phyloP scores from a whole-genome alignment of 2,888 invertebrate species.

The Adelognathus sp. region DNA sequence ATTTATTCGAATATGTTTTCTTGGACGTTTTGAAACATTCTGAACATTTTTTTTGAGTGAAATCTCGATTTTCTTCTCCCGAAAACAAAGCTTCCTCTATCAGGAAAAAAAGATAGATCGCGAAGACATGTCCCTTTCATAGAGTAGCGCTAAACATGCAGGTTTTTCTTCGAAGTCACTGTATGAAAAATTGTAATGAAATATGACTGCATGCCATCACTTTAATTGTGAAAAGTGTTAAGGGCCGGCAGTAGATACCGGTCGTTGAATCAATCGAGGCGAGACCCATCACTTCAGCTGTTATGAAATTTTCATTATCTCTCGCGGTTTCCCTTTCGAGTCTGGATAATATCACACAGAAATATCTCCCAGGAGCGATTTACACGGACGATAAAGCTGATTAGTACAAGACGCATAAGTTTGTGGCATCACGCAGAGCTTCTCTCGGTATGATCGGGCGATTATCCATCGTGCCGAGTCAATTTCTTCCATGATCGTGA shows the following conservation, averaged over 20 bases:
- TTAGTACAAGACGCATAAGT: slow-evolving; percentile 36
- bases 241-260: background rate
- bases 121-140: no score
- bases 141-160: no score
- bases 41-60: no score
- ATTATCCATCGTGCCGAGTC: slow-evolving; percentile 5
- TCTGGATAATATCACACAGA: slow-evolving; percentile 24
- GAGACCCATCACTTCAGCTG: slow-evolving; percentile 45
- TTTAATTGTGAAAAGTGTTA: background rate
- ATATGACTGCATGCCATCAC: background rate
- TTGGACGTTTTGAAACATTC: no score
- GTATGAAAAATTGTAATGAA: no score
- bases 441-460: background rate
- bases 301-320: slow-evolving; percentile 45
- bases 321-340: slow-evolving; percentile 53
- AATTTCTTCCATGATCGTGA: slow-evolving; percentile 17
- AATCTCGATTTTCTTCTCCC: no score
- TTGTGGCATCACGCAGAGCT: background rate
- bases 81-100: no score
- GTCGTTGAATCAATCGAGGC: slow-evolving; percentile 18
- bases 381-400: slow-evolving; percentile 59
- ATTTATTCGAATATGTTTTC: no score
- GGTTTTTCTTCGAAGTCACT: no score
- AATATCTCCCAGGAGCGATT: slow-evolving; percentile 38
- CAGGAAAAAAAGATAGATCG: no score